These are phyloP conservation scores for Chondrosia reniformis DNA, from an alignment of 37 sponge, comb jelly and placozoan species.

Conservation along the genomic window DNA sequence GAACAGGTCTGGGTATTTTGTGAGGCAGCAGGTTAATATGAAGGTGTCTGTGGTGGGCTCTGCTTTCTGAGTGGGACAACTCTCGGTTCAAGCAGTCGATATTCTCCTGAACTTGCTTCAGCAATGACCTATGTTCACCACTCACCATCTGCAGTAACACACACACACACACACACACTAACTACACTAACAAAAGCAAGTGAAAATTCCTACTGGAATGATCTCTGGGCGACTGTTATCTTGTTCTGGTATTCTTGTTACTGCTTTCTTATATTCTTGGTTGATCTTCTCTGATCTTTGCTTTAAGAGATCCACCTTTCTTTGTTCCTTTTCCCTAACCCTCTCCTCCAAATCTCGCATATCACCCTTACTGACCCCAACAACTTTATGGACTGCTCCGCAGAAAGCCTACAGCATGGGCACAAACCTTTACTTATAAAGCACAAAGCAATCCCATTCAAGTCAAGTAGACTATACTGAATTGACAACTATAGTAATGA, in stretches of 20 bases:
- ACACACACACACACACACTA: too few relatives aligned
- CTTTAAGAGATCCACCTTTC: neutral
- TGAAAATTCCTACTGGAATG: too few relatives aligned
- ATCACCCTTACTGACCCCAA: neutral
- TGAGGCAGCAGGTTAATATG: neutral
- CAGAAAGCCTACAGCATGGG: neutral
- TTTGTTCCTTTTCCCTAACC: neutral
- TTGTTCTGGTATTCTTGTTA: neutral
- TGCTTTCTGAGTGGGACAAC: neutral
- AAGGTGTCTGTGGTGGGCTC: neutral
- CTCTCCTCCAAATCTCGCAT: neutral
- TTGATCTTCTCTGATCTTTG: neutral
- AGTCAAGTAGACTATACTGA: too few relatives aligned
- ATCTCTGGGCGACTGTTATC: too few relatives aligned
- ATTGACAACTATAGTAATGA: too few relatives aligned
- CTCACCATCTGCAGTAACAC: neutral
- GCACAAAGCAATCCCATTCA: too few relatives aligned
- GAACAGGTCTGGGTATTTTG: neutral
- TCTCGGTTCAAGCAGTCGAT: neutral
- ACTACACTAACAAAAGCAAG: too few relatives aligned
- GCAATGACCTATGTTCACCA: neutral
- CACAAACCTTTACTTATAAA: too few relatives aligned
- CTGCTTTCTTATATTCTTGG: neutral
- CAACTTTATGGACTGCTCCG: neutral
- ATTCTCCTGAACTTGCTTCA: neutral